Conservation (phyloP, 2,888 invertebrate genomes). For the Metellina segmentata region DNA sequence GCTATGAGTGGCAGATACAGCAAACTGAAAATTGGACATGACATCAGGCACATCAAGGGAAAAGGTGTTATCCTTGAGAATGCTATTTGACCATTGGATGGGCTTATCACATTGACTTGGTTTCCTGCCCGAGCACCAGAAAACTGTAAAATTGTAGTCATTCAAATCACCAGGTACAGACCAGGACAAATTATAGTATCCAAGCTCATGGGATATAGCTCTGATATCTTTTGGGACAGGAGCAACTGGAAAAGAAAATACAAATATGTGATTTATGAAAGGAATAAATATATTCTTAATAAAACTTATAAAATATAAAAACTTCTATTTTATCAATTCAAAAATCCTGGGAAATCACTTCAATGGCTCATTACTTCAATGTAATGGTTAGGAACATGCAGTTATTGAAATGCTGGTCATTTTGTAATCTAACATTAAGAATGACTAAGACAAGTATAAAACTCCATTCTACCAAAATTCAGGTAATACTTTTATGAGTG, state of each 20-base stretch:
- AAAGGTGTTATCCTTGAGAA: constrained; percentile 32
- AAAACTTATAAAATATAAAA: too few species aligned
- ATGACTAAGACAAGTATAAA: too few species aligned
- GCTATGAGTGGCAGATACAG: constrained; percentile 54
- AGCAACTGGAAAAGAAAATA: constrained; percentile 44
- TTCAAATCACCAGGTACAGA: background rate
- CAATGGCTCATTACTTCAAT: too few species aligned
- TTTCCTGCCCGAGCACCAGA: constrained; percentile 71
- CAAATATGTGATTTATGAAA: background rate
- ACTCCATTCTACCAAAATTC: too few species aligned
- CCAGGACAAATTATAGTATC: constrained; percentile 72
- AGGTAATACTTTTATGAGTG: too few species aligned
- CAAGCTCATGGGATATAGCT: constrained; percentile 68
- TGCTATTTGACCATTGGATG: constrained; percentile 59
- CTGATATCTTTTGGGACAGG: constrained; percentile 63
- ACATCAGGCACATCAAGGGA: constrained; percentile 52
- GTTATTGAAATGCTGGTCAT: too few species aligned
- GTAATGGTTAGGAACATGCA: too few species aligned
- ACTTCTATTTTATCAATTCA: too few species aligned
- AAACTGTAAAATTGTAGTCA: constrained; percentile 54
- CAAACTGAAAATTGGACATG: constrained; percentile 72
- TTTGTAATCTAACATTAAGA: too few species aligned
- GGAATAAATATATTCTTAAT: background rate
- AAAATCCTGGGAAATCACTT: too few species aligned
- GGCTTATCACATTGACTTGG: constrained; percentile 70